A percentile compares a stretch with the other conserved stretches of the same genome.
These are phyloP conservation scores for Ganaspis sp. DNA, from an alignment of 1,140 invertebrate genomes.

Conservation along the genomic window DNA sequence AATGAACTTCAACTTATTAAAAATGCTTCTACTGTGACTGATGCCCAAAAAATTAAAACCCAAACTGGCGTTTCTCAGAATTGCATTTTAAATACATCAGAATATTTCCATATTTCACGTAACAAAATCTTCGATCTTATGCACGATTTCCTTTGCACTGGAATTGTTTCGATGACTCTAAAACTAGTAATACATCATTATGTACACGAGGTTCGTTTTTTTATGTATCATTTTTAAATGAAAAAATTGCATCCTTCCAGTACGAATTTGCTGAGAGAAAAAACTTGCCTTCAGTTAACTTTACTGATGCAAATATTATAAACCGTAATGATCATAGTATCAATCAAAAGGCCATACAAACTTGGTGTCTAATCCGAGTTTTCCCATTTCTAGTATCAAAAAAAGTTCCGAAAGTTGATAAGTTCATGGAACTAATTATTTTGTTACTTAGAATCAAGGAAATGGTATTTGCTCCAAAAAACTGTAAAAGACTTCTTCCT, in stretches of 20 bases:
- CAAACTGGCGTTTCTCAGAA: too few relatives aligned
- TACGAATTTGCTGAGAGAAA: conserved; percentile 35
- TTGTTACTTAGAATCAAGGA: conserved; percentile 42
- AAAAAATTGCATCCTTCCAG: conserved; percentile 31
- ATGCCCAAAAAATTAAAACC: too few relatives aligned
- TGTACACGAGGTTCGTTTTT: conserved; percentile 9
- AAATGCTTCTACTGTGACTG: too few relatives aligned
- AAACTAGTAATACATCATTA: conserved; percentile 32
- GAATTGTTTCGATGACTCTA: too few relatives aligned
- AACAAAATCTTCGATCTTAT: too few relatives aligned
- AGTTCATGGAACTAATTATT: conserved; percentile 39
- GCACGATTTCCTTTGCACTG: too few relatives aligned
- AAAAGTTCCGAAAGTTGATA: conserved; percentile 42
- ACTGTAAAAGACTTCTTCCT: neutral
- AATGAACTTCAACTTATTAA: too few relatives aligned
- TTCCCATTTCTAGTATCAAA: conserved; percentile 48
- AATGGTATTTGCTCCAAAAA: conserved; percentile 42
- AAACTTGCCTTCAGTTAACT: conserved; percentile 40
- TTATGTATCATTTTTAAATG: conserved; percentile 31
- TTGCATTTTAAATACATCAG: too few relatives aligned
- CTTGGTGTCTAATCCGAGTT: conserved; percentile 46
- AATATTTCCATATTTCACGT: too few relatives aligned
- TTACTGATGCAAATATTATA: conserved; percentile 23
- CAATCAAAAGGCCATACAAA: conserved; percentile 52
- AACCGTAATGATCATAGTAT: conserved; percentile 37